Evolutionary conservation across 2,797 vertebrate genomes (phyloP), one percentile per base, ranked within the genome.

Genomic region (Dendrocincla fuliginosa): DNA sequence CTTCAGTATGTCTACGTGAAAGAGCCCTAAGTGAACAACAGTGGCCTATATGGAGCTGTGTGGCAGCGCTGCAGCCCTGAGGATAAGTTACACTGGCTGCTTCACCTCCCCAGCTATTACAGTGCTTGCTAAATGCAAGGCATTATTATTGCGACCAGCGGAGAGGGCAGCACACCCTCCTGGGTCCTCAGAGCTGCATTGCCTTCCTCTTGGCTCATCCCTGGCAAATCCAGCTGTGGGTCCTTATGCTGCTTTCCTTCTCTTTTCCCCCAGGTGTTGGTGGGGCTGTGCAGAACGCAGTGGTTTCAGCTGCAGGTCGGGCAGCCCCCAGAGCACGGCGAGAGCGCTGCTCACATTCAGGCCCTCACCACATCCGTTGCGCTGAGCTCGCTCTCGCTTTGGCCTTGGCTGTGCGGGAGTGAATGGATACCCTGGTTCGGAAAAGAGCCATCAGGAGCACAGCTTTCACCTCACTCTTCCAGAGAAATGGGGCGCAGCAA

Each of bases 281-380:
- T 60, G 70, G 90, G 77, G 69, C 44, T 70, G 3, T 84, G 90
- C 82, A 93, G 86, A 93, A 94, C 79, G 55, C 44, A 16, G 86
- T 84, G 94, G 92, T 96, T 95, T 96, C 77, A 42, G 80, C 65
- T 90, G 94, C 89, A 95, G 94, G 93, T 91, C 86, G 92, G 88
- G 63, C 90, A 95, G 70, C 91, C 90, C 96, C 89, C 93, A 95
- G 90, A 87, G 86, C 78, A 75, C 1, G 0, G 84, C 76, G 87
- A 82, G 35, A 89, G 81, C 0, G 3, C 84, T 88, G 74, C 81
- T 79, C 88, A 90, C 9, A 83, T 89, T 97, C 92, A 63, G 80
- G 55, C 73, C 79, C 79, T 92, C 28, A 67, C 74, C 90, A 60
- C 81, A 88, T 59, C 87, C 73, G 82, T 70, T 84, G 88, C 90